Conservation (phyloP, 2,113 vertebrate genomes). For the Rhineura floridana region DNA sequence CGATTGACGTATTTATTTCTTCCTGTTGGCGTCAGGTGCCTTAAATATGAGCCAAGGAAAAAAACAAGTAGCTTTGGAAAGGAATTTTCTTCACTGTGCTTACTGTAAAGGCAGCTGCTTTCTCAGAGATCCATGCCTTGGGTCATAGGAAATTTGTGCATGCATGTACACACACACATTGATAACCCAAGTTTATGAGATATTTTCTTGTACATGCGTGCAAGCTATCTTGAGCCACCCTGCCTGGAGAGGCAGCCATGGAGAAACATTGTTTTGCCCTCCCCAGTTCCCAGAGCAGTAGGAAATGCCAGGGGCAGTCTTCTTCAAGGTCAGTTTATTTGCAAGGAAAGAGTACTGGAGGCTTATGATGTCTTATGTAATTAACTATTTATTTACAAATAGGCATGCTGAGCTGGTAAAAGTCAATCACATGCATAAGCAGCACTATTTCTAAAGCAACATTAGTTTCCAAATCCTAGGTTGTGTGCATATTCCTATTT, state of each 20-base stretch:
- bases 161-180: neutral
- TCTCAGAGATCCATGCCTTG: constrained; percentile 8
- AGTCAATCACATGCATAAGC: neutral
- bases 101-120: neutral
- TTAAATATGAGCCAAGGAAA: constrained; percentile 48
- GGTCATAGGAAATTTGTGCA: neutral
- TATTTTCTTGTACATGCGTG: neutral
- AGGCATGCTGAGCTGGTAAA: neutral
- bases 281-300: neutral
- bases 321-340: neutral
- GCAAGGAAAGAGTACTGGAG: neutral
- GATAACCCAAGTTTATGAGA: neutral
- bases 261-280: neutral
- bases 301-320: neutral
- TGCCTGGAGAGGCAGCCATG: neutral
- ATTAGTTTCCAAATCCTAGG: neutral
- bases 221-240: neutral
- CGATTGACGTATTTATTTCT: constrained; percentile 53
- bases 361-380: neutral
- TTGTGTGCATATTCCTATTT: too few species aligned
- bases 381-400: neutral
- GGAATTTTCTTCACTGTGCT: constrained; percentile 11
- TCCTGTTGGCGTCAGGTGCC: constrained; percentile 40
- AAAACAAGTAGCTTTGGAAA: constrained; percentile 3
- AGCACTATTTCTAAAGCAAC: neutral